Base-by-base conservation (phyloP, 2,888 invertebrate genomes). In the Tachina lurida region DNA sequence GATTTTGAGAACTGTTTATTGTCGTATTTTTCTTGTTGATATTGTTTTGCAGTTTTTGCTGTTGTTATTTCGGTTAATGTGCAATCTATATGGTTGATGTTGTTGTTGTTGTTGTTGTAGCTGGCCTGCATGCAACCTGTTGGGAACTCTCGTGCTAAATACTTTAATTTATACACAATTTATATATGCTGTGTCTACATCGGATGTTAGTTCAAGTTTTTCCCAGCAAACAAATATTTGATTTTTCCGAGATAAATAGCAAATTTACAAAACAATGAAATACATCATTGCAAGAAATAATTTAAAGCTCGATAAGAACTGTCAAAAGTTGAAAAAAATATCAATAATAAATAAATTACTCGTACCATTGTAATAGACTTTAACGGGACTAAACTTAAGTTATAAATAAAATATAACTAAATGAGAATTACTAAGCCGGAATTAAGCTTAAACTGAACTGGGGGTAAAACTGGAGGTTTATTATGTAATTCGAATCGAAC, bases 61-160 rank as follows among this genome's bases (percentile, higher is more conserved):
- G 56, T 70, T 81, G 62, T 41, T 56, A 56, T 3, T 54, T n/a
- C 22, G 70, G 60, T 75, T 52, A n/a, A 41, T 60, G 17, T 54
- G 58, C 45, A 49, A 52, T 7, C 7, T 31, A 31, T 31, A 31
- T 31, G 2, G 45, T 74, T 78, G 63, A 70, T 86, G 43, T 43
- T 22, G 41, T 73, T 78, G 73, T 58, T 78, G 47, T 75, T 80
- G 58, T 41, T 84, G 76, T 82, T 76, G 47, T 45, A 81, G 75
- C 52, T 81, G 70, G 67, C 84, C 82, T 85, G 86, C 76, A 84
- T 87, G 84, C 88, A 87, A 88, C 87, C 87, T 88, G 88, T 88
- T 88, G 88, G 87, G 87, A 80, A 87, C 84, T 78, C 86, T 87
- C 81, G 86, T 84, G 87, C 88, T 87, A 87, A 88, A 87, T 87